These are phyloP conservation scores for Rhyacichthys aspro DNA, from an alignment of 2,797 vertebrate genomes.

Conservation along the genomic window DNA sequence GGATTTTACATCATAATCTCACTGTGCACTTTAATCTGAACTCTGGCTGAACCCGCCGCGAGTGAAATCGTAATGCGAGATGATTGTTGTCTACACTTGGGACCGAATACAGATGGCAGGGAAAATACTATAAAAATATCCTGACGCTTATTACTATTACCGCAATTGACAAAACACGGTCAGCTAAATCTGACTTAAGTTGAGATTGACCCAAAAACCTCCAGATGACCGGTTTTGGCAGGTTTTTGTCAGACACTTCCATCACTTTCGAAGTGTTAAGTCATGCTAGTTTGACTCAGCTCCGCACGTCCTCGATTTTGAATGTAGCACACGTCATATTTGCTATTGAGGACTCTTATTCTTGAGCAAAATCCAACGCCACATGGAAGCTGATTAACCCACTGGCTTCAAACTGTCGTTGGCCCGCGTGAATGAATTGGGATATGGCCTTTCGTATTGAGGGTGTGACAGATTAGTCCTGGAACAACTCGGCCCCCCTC, in stretches of 20 bases:
- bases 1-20: conserved; percentile 24
- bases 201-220: conserved; percentile 70
- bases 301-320: conserved; percentile 11
- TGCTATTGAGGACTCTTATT: conserved; percentile 5
- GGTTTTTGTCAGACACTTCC: not conserved
- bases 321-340: not conserved
- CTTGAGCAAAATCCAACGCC: not conserved
- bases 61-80: conserved; percentile 22
- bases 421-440: conserved; percentile 7
- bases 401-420: conserved; percentile 18
- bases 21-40: conserved; percentile 37
- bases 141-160: conserved; percentile 14
- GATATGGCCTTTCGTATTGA: conserved; percentile 31
- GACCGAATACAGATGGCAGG: conserved; percentile 23
- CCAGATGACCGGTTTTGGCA: conserved; percentile 31
- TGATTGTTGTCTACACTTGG: conserved; percentile 5
- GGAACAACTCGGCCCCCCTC: conserved; percentile 11
- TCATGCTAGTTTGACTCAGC: conserved; percentile 13
- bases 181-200: conserved; percentile 47
- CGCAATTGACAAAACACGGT: conserved; percentile 35
- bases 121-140: not conserved
- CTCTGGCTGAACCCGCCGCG: conserved; percentile 54
- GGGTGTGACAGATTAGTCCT: conserved; percentile 47
- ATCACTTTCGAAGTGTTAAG: conserved; percentile 18
- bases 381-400: conserved; percentile 50